Evolutionary conservation across 2,888 invertebrate species (phyloP), one percentile per base, ranked within the genome.

Genomic region (Mesoligia furuncula): DNA sequence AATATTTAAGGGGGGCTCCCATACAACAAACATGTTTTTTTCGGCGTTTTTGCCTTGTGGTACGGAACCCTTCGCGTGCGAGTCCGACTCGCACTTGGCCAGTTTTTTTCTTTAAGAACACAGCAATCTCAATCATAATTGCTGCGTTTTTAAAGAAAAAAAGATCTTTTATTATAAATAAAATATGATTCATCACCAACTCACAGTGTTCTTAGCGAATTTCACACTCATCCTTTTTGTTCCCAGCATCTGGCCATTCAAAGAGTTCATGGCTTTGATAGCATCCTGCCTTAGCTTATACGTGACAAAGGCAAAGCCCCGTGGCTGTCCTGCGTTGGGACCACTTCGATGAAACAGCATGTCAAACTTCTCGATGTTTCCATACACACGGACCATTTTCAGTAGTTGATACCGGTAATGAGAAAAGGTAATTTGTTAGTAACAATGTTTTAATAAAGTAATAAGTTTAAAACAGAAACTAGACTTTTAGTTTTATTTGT

Each of bases 331-430:
- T 87, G 98, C 97, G 88, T 98, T 97, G 61, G 99, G 99, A 87
- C 99, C 99, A 87, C 98, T 98, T 88, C 99, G 99, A 95, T 99
- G 99, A 94, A 99, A 99, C 88, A 99, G 97, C 96, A 99, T 98
- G 97, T 99, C 99, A 97, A 99, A 99, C 98, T 99, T 99, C 97
- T 99, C 98, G 93, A 99, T 98, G 93, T 97, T 97, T 94, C 99
- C 99, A 97, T 98, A 98, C 97, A 98, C 98, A 98, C 99, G 99
- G 97, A 99, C 97, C 97, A 99, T 98, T 98, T 99, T 99, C 97
- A 99, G 97, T 97, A 99, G 98, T 98, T 99, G 98, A 98, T 98
- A 99, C 99, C 99, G 97, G 98, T 98, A 98, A 97, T 97, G 91
- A 97, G 95, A 94, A 95, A 92, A 90, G 92, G 92, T 92, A 91